phyloP scores from a whole-genome alignment of 2,113 vertebrate species.

The Salminus brasiliensis region DNA sequence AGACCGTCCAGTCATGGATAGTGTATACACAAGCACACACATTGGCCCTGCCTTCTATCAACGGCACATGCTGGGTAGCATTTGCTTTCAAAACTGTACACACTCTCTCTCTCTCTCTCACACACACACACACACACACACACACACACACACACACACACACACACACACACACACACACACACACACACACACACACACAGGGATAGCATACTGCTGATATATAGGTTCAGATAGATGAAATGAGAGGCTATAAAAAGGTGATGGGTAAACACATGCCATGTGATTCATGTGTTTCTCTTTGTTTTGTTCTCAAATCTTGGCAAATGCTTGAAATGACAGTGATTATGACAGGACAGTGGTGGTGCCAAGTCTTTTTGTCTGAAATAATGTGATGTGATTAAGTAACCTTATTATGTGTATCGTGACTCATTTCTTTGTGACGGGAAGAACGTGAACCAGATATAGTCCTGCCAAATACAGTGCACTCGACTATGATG shows the following conservation, averaged over 20 bases:
- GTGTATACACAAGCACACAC: slow-evolving; percentile 6
- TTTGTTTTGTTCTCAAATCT: slow-evolving; percentile 28
- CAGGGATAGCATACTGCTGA: not conserved
- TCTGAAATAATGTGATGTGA: slow-evolving; percentile 14
- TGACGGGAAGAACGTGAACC: slow-evolving; percentile 20
- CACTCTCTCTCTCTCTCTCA: no score
- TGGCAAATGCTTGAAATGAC: slow-evolving; percentile 8
- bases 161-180: no score
- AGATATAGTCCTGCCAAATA: not conserved
- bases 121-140: no score
- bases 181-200: not conserved
- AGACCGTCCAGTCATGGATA: not conserved
- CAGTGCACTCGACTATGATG: slow-evolving; percentile 1
- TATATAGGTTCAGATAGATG: not conserved
- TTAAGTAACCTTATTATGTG: slow-evolving; percentile 24
- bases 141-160: not conserved
- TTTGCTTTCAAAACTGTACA: slow-evolving; percentile 26
- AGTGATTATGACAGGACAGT: slow-evolving; percentile 8
- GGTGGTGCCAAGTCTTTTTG: not conserved
- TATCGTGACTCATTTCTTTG: slow-evolving; percentile 24
- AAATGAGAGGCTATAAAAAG: not conserved
- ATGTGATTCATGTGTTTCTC: not conserved
- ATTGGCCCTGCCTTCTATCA: no score
- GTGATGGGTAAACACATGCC: not conserved
- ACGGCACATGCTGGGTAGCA: not conserved